These are phyloP conservation scores for Delphinus delphis DNA, from an alignment of 2,113 vertebrate species.

Conservation along the genomic window DNA sequence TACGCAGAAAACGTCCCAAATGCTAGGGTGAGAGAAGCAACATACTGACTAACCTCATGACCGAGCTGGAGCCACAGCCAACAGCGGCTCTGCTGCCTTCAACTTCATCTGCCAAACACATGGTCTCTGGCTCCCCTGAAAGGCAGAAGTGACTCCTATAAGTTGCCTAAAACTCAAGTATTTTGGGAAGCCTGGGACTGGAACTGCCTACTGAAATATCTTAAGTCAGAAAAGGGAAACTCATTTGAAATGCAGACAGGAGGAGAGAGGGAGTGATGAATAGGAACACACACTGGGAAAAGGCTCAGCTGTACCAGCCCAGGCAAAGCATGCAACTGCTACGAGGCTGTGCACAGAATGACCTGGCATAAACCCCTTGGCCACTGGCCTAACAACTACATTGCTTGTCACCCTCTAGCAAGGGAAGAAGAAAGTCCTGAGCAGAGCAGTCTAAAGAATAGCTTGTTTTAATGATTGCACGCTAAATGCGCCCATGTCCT, in stretches of 20 bases:
- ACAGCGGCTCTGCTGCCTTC: background rate
- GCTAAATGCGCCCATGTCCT: background rate
- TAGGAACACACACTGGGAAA: background rate
- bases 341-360: rapidly evolving
- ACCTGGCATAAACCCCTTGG: background rate
- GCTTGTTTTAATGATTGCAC: background rate
- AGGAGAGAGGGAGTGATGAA: background rate
- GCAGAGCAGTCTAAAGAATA: background rate
- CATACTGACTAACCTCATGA: background rate
- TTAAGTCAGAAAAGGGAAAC: background rate
- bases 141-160: background rate
- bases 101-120: constrained; percentile 21
- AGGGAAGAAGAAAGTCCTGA: background rate
- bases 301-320: background rate
- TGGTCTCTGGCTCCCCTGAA: background rate
- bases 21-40: background rate
- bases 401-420: background rate
- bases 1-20: background rate
- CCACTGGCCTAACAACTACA: background rate
- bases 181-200: background rate
- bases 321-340: rapidly evolving
- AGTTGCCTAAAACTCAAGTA: background rate
- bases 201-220: background rate
- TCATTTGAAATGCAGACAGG: background rate
- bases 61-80: background rate